phyloP scores from a whole-genome alignment of 2,113 vertebrate genomes.

The Alosa alosa region DNA sequence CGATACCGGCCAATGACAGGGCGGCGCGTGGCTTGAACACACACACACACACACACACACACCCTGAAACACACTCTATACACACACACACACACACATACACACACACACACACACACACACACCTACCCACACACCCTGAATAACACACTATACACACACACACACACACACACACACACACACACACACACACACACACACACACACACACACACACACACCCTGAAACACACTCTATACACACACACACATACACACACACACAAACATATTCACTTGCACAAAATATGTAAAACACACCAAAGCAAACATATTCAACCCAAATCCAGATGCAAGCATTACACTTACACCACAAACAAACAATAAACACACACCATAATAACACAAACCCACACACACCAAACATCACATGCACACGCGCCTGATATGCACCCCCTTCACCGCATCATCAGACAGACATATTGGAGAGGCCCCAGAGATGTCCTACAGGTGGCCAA shows the following conservation, averaged over 20 bases:
- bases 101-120: constrained; percentile 23
- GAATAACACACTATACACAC: no score
- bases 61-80: background rate
- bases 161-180: background rate
- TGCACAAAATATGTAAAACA: background rate
- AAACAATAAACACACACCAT: background rate
- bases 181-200: constrained; percentile 23
- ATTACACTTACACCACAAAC: no score
- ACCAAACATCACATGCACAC: background rate
- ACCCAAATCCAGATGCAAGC: no score
- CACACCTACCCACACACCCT: background rate
- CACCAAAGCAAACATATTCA: background rate
- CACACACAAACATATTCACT: background rate
- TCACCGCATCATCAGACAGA: background rate
- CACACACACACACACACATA: constrained; percentile 23
- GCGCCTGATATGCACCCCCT: background rate
- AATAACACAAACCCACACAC: background rate
- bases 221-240: background rate
- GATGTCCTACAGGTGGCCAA: background rate
- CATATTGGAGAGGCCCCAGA: background rate
- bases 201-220: constrained; percentile 3
- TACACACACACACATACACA: constrained; percentile 22
- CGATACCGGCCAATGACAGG: background rate
- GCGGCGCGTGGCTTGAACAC: background rate
- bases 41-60: background rate